Base-by-base conservation (phyloP, 2,113 vertebrate species). In the Narcine bancroftii region DNA sequence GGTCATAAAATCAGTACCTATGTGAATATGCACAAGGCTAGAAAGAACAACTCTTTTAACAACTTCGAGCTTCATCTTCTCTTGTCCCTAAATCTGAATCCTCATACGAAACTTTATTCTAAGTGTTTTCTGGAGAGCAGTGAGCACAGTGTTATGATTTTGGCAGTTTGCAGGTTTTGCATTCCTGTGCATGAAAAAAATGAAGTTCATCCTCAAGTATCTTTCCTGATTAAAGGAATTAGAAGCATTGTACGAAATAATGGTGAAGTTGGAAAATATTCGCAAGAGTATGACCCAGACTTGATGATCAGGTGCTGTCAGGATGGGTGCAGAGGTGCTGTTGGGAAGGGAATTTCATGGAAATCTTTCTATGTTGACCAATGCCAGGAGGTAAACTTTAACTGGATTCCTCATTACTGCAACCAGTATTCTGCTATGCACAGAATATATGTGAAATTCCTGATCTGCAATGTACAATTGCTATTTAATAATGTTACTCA, bases 321-420 rank as follows among this genome's bases (percentile, higher is more conserved):
- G 65, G 42, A 9, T 69, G 89, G 65, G 89, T 17, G 63, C 63
- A 91, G 65, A 17, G 89, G 60, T 91, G 63, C 89, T 91, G 56
- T 69, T 91, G 36, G 42, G 36, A 91, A 69, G 89, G 89, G 39
- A 66, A 69, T 29, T 91, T 69, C 36, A 24, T 6, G 81, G 36
- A 56, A 91, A 69, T 47, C 24, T 39, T 33, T 87, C 63, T 69
- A 6, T 24, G 29, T 65, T 69, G 39, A 29, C 21, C 13, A 63
- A 24, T 7, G 21, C 89, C 69, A 63, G 13, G 42, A 91, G 65
- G 63, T 91, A 63, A 91, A 65, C 63, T 65, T 91, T 69, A 91
- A 10, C 6, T 39, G 85, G 36, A 89, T 42, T 83, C 60, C 63
- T 45, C 63, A 89, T n/a, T 17, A 89, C n/a, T 81, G 60, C 17